Evolutionary conservation across 1,140 invertebrate species (phyloP).

Genomic region (Triops longicaudatus): DNA sequence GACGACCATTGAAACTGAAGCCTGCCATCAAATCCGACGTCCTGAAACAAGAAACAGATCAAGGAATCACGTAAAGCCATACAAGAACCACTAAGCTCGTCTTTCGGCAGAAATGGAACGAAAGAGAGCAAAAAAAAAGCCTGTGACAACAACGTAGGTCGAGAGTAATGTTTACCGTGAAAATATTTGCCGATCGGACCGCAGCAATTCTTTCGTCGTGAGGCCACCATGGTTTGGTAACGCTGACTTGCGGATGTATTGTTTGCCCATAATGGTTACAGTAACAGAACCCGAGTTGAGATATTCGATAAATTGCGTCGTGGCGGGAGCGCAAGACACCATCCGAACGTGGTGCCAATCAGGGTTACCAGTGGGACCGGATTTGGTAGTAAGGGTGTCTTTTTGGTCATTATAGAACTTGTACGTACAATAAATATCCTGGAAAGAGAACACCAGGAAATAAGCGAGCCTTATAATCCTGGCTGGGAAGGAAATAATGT

Average conservation of each 20-base stretch:
- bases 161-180: constrained; percentile 32
- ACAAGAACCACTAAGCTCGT: neutral
- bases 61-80: neutral
- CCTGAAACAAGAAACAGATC: constrained; percentile 27
- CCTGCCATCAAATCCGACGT: constrained; percentile 37
- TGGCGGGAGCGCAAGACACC: constrained; percentile 41
- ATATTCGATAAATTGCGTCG: constrained; percentile 45
- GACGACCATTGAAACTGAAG: constrained; percentile 36
- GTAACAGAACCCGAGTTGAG: constrained; percentile 43
- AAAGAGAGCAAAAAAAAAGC: neutral
- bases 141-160: neutral
- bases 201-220: constrained; percentile 38
- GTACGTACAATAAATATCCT: constrained; percentile 49
- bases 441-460: constrained; percentile 31
- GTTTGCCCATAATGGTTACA: constrained; percentile 47
- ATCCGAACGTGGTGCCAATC: constrained; percentile 46
- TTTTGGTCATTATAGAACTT: constrained; percentile 45
- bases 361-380: constrained; percentile 45
- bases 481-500: no score
- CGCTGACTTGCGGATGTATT: constrained; percentile 40
- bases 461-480: neutral
- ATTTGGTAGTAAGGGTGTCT: constrained; percentile 40
- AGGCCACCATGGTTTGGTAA: constrained; percentile 34
- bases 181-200: constrained; percentile 36
- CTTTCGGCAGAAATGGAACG: neutral